Conservation (phyloP, 2,113 vertebrate genomes). For the Catharus bicknelli region DNA sequence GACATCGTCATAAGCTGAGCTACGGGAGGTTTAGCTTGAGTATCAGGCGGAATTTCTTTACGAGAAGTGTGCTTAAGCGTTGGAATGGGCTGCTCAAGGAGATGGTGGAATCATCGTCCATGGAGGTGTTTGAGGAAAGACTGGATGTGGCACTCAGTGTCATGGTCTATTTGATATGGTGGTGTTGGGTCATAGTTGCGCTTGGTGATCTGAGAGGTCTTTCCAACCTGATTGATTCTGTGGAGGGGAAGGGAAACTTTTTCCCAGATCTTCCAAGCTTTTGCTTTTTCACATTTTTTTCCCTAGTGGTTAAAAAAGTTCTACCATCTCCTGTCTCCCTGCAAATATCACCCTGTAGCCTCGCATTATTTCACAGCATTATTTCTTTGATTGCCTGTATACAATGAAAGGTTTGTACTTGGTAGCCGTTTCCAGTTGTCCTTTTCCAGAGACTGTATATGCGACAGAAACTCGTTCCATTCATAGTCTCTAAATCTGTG, state of each 20-base stretch:
- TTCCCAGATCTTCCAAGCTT: background rate
- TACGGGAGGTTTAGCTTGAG: background rate
- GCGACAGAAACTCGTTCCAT: background rate
- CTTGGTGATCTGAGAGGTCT: background rate
- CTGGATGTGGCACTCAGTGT: background rate
- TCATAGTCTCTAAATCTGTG: background rate
- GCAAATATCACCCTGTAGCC: accelerated
- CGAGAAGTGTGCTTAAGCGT: background rate
- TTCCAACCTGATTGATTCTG: background rate
- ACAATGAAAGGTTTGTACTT: accelerated
- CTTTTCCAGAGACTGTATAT: accelerated
- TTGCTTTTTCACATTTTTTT: background rate
- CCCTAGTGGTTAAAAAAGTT: accelerated
- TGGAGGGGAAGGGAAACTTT: background rate
- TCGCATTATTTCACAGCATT: accelerated
- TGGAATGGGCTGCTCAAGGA: background rate
- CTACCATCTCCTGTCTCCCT: accelerated
- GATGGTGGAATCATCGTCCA: background rate
- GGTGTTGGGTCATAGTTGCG: background rate
- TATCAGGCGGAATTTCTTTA: background rate
- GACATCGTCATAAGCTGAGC: background rate
- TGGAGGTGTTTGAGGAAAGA: background rate
- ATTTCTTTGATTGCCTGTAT: accelerated
- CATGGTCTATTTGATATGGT: accelerated
- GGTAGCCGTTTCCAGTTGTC: accelerated